These are phyloP conservation scores for Hemibagrus wyckioides DNA, from an alignment of 2,113 vertebrate species.

Conservation along the genomic window DNA sequence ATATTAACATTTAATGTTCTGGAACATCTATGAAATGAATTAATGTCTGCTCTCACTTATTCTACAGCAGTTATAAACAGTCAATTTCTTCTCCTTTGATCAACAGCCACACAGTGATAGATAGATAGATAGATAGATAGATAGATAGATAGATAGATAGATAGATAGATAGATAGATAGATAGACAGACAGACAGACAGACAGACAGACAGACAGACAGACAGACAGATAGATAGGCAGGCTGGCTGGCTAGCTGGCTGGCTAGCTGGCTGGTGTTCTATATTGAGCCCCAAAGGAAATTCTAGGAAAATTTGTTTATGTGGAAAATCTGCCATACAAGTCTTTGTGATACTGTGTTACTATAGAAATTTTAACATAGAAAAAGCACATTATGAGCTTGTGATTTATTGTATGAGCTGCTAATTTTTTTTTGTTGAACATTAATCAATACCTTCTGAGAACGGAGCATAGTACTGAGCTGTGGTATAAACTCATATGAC, in stretches of 20 bases:
- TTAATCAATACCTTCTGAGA: background rate
- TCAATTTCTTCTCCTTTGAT: too few relatives aligned
- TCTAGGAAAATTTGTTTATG: background rate
- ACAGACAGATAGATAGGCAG: too few relatives aligned
- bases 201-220: too few relatives aligned
- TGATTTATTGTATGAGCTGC: background rate
- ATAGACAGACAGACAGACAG: too few relatives aligned
- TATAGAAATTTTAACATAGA: background rate
- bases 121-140: too few relatives aligned
- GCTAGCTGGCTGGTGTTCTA: background rate
- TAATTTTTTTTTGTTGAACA: background rate
- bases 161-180: too few relatives aligned
- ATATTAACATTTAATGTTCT: background rate
- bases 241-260: too few relatives aligned
- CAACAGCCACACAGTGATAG: too few relatives aligned
- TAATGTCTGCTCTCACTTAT: background rate
- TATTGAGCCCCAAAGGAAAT: background rate
- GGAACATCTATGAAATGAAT: background rate
- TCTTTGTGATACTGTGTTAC: background rate
- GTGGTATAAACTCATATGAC: background rate
- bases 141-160: too few relatives aligned
- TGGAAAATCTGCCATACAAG: background rate
- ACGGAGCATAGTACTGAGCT: background rate
- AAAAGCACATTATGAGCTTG: background rate
- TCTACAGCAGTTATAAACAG: too few relatives aligned